Evolutionary conservation across 92 coral and sea anemone genomes (phyloP), one percentile per base, ranked within the genome.

Genomic region (Nematostella vectensis): DNA sequence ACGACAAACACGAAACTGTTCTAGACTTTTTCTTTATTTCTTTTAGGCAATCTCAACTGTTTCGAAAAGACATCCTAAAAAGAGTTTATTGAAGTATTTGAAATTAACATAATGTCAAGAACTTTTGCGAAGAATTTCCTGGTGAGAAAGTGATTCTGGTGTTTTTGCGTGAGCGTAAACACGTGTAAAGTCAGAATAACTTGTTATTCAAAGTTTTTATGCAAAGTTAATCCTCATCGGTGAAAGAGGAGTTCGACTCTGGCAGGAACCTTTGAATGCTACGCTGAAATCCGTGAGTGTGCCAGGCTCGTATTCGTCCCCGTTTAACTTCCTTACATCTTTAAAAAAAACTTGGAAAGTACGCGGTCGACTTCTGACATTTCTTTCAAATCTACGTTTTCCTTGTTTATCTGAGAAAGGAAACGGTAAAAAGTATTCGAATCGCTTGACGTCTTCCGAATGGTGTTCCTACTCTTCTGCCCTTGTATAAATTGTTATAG

Each of bases 241-340:
- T n/a, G n/a, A n/a, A n/a, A n/a, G n/a, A n/a, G n/a, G 40, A 33
- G 8, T 33, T 33, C 40, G 40, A 33, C 8, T 33, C 40, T 33
- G 40, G 8, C 8, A 33, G 40, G 40, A 33, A 33, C 40, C 40
- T 70, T n/a, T 44, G 54, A 42, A 61, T 50, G 38, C 45, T 53
- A 11, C 50, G 45, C n/a, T 1, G 50, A 29, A 59, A 28, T 27
- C 55, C 27, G 55, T 2, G 1, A 53, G 19, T 2, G 58, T 53
- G 1, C 40, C 47, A 2, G 58, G 58, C 16, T 53, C 58, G 58
- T 53, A 49, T 10, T 49, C 55, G 1, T 49, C 55, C 1, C 55
- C 55, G 23, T 49, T 49, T 3, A n/a, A 2, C 44, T 54, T 54
- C 17, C 59, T 0, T 13, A 29, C 43, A 16, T 54, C 59, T 54